Evolutionary conservation across 2,797 vertebrate species (phyloP).

Genomic region (Pseudomugil tenellus): DNA sequence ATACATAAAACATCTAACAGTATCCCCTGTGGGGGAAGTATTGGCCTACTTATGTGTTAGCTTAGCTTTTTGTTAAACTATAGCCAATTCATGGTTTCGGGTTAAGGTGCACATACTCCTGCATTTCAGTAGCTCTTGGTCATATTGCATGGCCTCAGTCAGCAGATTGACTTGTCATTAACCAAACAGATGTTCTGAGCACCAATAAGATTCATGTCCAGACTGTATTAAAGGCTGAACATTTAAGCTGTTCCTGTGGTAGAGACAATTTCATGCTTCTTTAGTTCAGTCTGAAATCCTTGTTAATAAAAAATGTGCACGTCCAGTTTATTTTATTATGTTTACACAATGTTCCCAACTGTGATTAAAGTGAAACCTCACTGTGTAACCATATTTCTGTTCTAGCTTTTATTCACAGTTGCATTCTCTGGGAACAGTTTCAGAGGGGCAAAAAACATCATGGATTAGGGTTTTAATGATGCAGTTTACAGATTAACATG

Average conservation of each 20-base stretch:
- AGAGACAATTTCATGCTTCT: neutral
- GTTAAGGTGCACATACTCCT: neutral
- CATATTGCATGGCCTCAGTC: neutral
- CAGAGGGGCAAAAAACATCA: neutral
- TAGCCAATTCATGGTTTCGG: neutral
- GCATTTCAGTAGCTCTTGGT: constrained; percentile 6
- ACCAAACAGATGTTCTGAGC: neutral
- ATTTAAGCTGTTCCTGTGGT: neutral
- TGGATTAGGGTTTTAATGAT: neutral
- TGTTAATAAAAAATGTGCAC: neutral
- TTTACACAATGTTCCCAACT: neutral
- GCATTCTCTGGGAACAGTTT: neutral
- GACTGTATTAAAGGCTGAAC: neutral
- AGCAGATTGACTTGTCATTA: neutral
- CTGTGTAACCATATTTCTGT: neutral
- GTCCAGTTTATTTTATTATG: neutral
- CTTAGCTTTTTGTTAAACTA: neutral
- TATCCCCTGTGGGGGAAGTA: neutral
- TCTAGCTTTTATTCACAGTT: neutral
- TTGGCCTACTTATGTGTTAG: neutral
- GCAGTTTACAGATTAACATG: constrained; percentile 11
- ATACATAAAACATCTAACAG: neutral
- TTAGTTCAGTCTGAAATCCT: neutral
- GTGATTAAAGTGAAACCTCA: neutral
- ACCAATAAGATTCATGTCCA: neutral